Percentiles rank a stretch among this genome's conserved stretches.
phyloP scores from a whole-genome alignment of 2,797 vertebrate genomes.

The Chloroceryle inda region DNA sequence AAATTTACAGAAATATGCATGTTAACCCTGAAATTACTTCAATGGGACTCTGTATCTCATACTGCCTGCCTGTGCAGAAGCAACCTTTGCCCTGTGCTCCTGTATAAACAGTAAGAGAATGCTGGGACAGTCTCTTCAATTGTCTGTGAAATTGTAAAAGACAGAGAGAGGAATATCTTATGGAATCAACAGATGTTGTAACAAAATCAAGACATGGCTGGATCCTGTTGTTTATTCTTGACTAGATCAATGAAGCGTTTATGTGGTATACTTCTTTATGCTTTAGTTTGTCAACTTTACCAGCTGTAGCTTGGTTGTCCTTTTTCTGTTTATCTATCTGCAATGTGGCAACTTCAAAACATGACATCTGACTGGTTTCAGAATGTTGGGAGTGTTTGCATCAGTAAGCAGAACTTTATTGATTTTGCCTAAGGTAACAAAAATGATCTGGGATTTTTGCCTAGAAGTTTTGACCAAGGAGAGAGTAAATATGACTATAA shows the following conservation, averaged over 20 bases:
- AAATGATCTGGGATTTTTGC: not conserved
- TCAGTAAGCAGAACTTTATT: not conserved
- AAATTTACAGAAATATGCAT: not conserved
- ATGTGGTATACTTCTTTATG: not conserved
- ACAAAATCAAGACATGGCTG: not conserved
- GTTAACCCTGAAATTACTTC: not conserved
- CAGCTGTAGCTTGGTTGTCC: not conserved
- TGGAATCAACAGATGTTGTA: not conserved
- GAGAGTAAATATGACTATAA: not conserved
- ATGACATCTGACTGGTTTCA: not conserved
- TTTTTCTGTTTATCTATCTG: not conserved
- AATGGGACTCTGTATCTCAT: not conserved
- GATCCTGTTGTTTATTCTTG: not conserved
- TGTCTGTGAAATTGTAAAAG: not conserved
- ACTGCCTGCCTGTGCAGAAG: not conserved
- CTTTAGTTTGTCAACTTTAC: not conserved
- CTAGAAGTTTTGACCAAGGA: not conserved
- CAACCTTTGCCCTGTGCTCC: not conserved
- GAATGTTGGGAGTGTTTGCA: not conserved
- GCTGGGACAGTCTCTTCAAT: not conserved
- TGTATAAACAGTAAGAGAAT: not conserved
- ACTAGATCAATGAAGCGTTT: not conserved
- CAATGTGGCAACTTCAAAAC: not conserved
- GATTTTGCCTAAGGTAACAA: not conserved
- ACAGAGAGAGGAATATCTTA: not conserved